Evolutionary conservation across 2,113 vertebrate species (phyloP).

Genomic region (Monopterus albus): DNA sequence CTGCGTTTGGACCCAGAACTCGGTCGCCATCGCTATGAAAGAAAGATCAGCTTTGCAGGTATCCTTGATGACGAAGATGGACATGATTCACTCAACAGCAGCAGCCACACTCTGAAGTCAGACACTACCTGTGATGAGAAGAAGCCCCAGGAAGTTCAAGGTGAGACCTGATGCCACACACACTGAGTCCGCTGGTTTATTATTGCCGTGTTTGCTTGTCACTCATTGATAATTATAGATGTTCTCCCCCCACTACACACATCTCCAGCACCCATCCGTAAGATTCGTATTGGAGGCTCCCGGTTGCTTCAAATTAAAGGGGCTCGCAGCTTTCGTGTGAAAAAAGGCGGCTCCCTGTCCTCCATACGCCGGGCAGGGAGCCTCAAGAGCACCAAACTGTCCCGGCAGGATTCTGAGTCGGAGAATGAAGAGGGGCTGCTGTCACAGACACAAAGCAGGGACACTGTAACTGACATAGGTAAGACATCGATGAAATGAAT

Average conservation of each 20-base stretch:
- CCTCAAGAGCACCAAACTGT: conserved; percentile 99
- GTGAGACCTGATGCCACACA: conserved; percentile 43
- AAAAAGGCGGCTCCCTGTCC: conserved; percentile 97
- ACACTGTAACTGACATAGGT: conserved; percentile 99
- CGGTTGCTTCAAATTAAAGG: conserved; percentile 99
- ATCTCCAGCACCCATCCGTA: conserved; percentile 88
- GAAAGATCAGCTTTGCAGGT: conserved; percentile 99
- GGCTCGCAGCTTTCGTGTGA: conserved; percentile 96
- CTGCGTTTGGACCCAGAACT: conserved; percentile 94
- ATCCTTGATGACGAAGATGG: conserved; percentile 97
- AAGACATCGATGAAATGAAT: neutral
- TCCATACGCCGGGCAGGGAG: conserved; percentile 96
- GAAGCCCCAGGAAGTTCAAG: conserved; percentile 85
- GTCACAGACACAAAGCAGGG: conserved; percentile 98
- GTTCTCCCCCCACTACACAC: conserved; percentile 31
- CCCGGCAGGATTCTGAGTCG: conserved; percentile 98
- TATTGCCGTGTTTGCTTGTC: neutral
- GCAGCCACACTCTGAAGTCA: conserved; percentile 98
- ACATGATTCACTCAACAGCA: conserved; percentile 97
- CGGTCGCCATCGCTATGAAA: conserved; percentile 95
- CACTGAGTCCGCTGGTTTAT: rapidly evolving
- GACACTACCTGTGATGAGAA: conserved; percentile 94
- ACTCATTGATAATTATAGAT: conserved; percentile 3
- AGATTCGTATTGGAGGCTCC: conserved; percentile 97
- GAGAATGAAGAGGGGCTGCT: conserved; percentile 97